A percentile compares a stretch with the other conserved stretches of the same genome.
These are phyloP conservation scores for Vireo altiloquus DNA, from an alignment of 2,113 vertebrate species.

Conservation along the genomic window DNA sequence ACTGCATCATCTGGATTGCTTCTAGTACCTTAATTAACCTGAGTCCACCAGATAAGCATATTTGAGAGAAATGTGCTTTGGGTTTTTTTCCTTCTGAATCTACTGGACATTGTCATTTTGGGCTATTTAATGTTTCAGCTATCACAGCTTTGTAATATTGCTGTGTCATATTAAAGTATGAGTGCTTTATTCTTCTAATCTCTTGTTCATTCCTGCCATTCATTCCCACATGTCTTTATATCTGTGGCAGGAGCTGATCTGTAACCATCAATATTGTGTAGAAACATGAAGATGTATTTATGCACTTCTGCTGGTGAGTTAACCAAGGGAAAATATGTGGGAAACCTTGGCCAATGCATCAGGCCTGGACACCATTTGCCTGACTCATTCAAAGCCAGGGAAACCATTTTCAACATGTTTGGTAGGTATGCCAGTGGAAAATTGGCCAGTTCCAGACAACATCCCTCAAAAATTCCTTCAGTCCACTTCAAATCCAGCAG, in stretches of 20 bases:
- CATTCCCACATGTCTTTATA: not conserved
- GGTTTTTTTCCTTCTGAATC: not conserved
- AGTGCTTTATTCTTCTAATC: not conserved
- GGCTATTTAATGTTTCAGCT: not conserved
- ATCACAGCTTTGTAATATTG: not conserved
- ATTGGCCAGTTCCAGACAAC: too few species aligned
- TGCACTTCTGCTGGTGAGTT: too few species aligned
- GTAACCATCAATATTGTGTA: not conserved
- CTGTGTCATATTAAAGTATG: not conserved
- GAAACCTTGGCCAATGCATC: too few species aligned
- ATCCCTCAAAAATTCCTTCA: too few species aligned
- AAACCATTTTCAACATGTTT: too few species aligned
- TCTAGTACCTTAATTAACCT: not conserved
- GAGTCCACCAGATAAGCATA: not conserved
- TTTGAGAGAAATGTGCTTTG: accelerated
- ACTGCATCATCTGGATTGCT: accelerated
- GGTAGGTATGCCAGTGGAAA: too few species aligned
- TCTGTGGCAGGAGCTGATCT: not conserved
- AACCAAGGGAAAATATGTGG: too few species aligned
- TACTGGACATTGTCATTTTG: not conserved
- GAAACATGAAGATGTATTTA: not conserved
- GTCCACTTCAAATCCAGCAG: too few species aligned
- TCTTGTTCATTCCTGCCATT: not conserved
- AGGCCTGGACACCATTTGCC: too few species aligned
- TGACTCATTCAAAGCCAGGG: too few species aligned